A percentile compares a stretch with the other conserved stretches of the same genome.
Conservation (phyloP, 2,113 vertebrate species). For the Pristiophorus japonicus region DNA sequence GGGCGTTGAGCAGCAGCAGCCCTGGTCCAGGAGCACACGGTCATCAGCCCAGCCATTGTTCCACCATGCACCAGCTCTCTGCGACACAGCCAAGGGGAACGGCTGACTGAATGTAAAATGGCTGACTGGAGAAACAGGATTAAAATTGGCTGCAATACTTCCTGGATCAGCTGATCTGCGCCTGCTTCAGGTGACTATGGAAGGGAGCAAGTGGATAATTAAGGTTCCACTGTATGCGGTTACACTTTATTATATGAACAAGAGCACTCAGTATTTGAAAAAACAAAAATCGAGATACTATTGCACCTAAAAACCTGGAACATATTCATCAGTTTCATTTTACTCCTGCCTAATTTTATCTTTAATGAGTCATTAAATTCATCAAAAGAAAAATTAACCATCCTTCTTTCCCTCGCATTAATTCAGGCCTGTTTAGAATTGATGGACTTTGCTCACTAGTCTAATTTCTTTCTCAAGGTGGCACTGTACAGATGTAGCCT, state of each 20-base stretch:
- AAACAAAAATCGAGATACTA: neutral
- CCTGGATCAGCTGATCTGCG: neutral
- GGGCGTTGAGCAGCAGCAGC: no score
- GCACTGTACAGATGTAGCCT: neutral
- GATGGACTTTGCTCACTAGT: no score
- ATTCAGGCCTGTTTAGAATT: neutral
- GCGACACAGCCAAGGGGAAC: no score
- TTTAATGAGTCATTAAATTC: conserved; percentile 2
- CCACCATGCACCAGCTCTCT: no score
- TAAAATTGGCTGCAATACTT: no score
- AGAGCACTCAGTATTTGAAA: neutral
- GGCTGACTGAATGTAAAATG: no score
- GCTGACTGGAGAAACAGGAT: no score
- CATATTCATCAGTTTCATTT: neutral
- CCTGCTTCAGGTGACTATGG: no score
- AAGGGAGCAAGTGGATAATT: neutral
- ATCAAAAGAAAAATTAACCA: neutral
- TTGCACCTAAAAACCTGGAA: neutral
- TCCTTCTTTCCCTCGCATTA: neutral
- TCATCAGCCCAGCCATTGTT: no score
- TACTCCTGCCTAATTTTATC: neutral
- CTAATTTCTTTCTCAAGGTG: no score
- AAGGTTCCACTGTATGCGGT: neutral
- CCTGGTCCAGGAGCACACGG: no score
- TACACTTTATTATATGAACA: neutral